Evolutionary conservation across 2,113 vertebrate genomes (phyloP), one percentile per base, ranked within the genome.

Genomic region (Rhinopithecus roxellana): DNA sequence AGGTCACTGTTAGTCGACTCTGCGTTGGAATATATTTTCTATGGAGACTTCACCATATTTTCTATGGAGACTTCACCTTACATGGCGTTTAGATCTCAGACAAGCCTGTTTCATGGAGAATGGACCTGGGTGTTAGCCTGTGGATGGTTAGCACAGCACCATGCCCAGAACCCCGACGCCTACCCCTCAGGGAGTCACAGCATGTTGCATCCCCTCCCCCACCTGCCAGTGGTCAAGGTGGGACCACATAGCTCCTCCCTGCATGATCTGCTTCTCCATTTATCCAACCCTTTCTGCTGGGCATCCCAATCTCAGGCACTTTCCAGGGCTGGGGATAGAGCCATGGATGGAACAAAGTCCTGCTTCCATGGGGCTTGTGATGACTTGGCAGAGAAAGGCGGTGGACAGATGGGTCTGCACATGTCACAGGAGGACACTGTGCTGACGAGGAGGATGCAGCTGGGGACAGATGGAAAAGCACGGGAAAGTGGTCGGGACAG

Each of bases 1-100:
- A 2, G 57, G 6, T 17, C 45, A 6, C 0, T 4, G 23, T 6
- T 0, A 0, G 0, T 6, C 2, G 5, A 22, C 55, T 2, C 1
- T 3, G 12, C 6, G 13, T 1, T 17, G 43, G 52, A 23, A 8
- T 35, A 0, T 11, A 2, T 20, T 20, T 35, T 52, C 72, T 50
- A 16, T 25, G 50, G 40, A 1, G 12, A 22, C 11, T 0, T 5
- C 7, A 2, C 77, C 38, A 0, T 11, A 2, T 20, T 20, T 35
- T 52, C 72, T 50, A 16, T 25, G 50, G 40, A 1, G 12, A 22
- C 11, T 0, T 5, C 7, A 2, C 77, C 38, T 2, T 1, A 0
- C 12, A 0, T 13, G 32, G 45, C 27, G 12, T 8, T 18, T 22
- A 61, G 59, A 5, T 14, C 12, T 23, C 1, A 6, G 67, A 32